Conservation (phyloP, 2,888 invertebrate species). For the Nymphalis c-album region DNA sequence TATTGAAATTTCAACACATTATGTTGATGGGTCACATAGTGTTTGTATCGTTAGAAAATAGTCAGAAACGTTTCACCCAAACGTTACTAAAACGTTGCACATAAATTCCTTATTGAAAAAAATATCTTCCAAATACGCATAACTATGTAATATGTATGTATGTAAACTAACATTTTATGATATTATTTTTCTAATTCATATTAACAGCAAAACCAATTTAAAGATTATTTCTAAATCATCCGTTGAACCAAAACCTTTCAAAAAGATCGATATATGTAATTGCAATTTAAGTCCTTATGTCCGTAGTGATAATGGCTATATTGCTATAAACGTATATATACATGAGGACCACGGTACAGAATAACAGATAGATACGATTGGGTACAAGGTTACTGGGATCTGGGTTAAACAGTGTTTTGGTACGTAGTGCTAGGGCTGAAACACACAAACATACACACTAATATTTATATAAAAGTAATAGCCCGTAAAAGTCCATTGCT, state of each 20-base stretch:
- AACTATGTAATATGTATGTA: no score
- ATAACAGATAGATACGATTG: conserved; percentile 36
- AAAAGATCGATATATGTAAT: neutral
- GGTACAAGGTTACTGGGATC: conserved; percentile 49
- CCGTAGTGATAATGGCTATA: conserved; percentile 8
- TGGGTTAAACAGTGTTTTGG: conserved; percentile 44
- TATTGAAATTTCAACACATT: no score
- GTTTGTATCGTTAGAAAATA: no score
- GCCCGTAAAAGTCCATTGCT: no score
- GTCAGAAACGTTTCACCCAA: no score
- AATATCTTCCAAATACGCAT: no score
- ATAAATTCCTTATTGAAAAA: no score
- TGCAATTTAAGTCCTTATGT: conserved; percentile 6
- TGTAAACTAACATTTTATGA: no score
- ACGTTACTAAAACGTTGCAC: no score
- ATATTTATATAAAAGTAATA: neutral
- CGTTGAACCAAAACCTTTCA: conserved; percentile 9
- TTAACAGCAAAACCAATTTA: no score
- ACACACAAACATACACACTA: neutral
- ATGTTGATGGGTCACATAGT: no score
- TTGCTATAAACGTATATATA: conserved; percentile 11
- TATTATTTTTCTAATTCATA: no score
- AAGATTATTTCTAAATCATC: conserved; percentile 16
- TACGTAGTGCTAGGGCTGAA: conserved; percentile 32
- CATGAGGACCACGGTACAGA: conserved; percentile 17